Evolutionary conservation across 2,888 invertebrate genomes (phyloP).

Genomic region (Ectropis crepuscularia): DNA sequence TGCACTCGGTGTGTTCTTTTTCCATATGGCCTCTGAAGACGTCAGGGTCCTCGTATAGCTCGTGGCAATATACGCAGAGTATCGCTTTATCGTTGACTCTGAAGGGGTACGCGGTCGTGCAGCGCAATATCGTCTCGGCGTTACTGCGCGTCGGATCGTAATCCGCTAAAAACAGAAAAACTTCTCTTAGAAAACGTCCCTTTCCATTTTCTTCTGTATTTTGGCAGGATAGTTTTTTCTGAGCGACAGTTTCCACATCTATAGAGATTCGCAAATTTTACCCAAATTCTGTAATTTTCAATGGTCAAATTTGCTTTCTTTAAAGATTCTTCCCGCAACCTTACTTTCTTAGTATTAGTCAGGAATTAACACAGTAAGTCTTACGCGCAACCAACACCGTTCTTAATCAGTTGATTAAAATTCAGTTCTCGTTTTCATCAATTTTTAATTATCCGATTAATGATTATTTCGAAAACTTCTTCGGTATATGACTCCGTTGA

Average conservation of each 20-base stretch:
- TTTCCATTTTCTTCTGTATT: constrained; percentile 1
- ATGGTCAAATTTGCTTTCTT: too few species aligned
- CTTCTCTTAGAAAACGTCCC: constrained; percentile 36
- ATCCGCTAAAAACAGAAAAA: constrained; percentile 77
- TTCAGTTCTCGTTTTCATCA: too few species aligned
- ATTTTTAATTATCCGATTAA: too few species aligned
- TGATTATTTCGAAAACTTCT: too few species aligned
- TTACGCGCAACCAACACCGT: too few species aligned
- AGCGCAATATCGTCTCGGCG: constrained; percentile 69
- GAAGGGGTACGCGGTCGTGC: constrained; percentile 77
- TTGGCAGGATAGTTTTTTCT: neutral
- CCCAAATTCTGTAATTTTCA: too few species aligned
- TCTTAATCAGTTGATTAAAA: too few species aligned
- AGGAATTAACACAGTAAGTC: too few species aligned
- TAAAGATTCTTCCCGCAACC: too few species aligned
- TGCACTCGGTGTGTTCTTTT: constrained; percentile 66
- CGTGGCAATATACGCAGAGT: constrained; percentile 77
- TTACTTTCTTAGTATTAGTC: too few species aligned
- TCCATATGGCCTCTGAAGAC: constrained; percentile 68
- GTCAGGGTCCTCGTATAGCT: constrained; percentile 68
- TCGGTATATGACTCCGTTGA: too few species aligned
- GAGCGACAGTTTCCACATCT: neutral
- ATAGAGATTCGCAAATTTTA: too few species aligned
- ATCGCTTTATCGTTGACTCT: constrained; percentile 75
- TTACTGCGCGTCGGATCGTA: constrained; percentile 72